Evolutionary conservation across 1,140 invertebrate species (phyloP).

Genomic region (Solen grandis): DNA sequence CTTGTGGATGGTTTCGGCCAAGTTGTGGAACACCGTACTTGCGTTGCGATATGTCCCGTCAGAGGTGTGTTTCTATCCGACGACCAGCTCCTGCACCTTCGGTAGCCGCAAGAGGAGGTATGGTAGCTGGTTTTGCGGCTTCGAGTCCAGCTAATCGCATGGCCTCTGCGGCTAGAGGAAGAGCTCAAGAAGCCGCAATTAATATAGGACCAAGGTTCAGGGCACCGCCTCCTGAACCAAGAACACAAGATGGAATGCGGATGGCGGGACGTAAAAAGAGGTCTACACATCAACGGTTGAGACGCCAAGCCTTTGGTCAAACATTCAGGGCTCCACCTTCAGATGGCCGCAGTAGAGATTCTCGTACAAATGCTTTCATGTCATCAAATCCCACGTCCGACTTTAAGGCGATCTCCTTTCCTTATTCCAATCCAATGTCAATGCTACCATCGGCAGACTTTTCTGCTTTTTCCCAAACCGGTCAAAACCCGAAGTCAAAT

Average conservation of each 20-base stretch:
- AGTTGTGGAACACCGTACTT: conserved; percentile 46
- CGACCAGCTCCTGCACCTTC: background rate
- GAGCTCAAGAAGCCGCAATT: conserved; percentile 13
- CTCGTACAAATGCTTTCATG: background rate
- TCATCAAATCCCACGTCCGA: background rate
- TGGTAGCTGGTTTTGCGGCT: background rate
- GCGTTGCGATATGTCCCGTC: conserved; percentile 3
- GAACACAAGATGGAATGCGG: conserved; percentile 19
- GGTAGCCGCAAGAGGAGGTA: background rate
- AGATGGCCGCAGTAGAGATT: conserved; percentile 10
- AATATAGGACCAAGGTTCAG: conserved; percentile 23
- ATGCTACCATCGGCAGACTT: background rate
- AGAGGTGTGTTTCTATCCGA: conserved; percentile 27
- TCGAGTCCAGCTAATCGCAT: background rate
- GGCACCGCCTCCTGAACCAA: conserved; percentile 41
- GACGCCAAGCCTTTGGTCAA: background rate
- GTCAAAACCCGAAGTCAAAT: background rate
- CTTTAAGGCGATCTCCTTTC: too few relatives aligned
- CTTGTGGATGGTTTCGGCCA: conserved; percentile 21
- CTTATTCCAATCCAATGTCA: background rate
- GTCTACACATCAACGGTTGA: background rate
- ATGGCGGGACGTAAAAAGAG: background rate
- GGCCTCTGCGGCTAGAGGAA: background rate
- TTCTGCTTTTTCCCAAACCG: background rate
- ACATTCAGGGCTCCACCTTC: conserved; percentile 12